phyloP scores from a whole-genome alignment of 2,797 vertebrate species.

The Bradypus variegatus region DNA sequence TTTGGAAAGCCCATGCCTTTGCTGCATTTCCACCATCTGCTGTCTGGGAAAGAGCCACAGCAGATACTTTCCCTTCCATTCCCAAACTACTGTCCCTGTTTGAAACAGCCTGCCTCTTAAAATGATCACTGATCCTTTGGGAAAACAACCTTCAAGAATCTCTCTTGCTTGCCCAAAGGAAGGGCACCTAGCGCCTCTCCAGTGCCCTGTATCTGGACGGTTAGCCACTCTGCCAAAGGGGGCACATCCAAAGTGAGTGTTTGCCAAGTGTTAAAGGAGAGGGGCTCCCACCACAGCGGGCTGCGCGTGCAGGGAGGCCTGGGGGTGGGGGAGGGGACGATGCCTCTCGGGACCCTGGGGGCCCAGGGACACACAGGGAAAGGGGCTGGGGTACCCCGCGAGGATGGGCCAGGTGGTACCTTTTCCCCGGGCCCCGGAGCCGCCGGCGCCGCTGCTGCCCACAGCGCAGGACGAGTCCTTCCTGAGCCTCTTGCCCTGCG shows the following conservation, averaged over 20 bases:
- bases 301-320: neutral
- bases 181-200: constrained; percentile 11
- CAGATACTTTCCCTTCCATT: neutral
- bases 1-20: constrained; percentile 9
- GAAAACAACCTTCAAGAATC: neutral
- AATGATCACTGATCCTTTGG: neutral
- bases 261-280: neutral
- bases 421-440: constrained; percentile 82
- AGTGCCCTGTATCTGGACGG: neutral
- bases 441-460: constrained; percentile 74
- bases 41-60: neutral
- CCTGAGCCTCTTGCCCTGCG: constrained; percentile 96
- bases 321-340: neutral
- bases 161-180: constrained; percentile 7
- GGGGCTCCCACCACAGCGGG: constrained; percentile 31
- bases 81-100: neutral
- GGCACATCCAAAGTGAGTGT: neutral
- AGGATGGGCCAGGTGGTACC: constrained; percentile 73
- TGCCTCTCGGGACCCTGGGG: neutral
- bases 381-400: neutral
- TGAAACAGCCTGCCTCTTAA: neutral
- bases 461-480: constrained; percentile 88
- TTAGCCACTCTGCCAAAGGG: neutral
- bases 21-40: neutral
- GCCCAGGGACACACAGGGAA: neutral